A percentile compares a stretch with the other conserved stretches of the same genome.
phyloP scores from a whole-genome alignment of 2,888 invertebrate genomes.

The Cordilura impudica region DNA sequence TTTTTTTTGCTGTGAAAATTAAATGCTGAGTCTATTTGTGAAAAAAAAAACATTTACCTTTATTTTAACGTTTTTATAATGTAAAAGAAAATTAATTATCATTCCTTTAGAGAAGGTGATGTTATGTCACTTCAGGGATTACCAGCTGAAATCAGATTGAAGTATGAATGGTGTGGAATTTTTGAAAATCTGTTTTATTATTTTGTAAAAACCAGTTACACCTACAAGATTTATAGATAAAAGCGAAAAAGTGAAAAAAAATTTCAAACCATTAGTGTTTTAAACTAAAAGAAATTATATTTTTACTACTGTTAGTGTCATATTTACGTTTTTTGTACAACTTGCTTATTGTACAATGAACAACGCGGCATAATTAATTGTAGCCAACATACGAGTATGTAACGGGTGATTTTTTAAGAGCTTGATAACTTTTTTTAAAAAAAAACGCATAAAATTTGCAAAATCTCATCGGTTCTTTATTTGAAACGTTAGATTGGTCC shows the following conservation, averaged over 20 bases:
- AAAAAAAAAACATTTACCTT: slow-evolving; percentile 20
- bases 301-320: slow-evolving; percentile 16
- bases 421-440: too few species aligned
- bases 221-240: slow-evolving; percentile 14
- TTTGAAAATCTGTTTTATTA: not conserved
- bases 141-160: slow-evolving; percentile 40
- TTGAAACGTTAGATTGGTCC: too few species aligned
- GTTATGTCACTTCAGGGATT: slow-evolving; percentile 49
- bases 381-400: too few species aligned
- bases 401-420: too few species aligned
- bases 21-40: slow-evolving; percentile 14
- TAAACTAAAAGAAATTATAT: slow-evolving; percentile 17
- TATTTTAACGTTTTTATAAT: slow-evolving; percentile 24
- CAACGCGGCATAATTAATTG: too few species aligned
- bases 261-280: not conserved
- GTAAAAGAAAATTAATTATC: slow-evolving; percentile 51
- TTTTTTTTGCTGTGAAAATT: not conserved
- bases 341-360: too few species aligned
- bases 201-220: not conserved
- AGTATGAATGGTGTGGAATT: slow-evolving; percentile 24
- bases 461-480: too few species aligned
- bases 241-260: not conserved
- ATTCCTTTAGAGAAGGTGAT: slow-evolving; percentile 48
- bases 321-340: slow-evolving; percentile 11
- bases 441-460: too few species aligned